Conservation (phyloP, 2,888 invertebrate genomes). For the Pristionchus arcanus region DNA sequence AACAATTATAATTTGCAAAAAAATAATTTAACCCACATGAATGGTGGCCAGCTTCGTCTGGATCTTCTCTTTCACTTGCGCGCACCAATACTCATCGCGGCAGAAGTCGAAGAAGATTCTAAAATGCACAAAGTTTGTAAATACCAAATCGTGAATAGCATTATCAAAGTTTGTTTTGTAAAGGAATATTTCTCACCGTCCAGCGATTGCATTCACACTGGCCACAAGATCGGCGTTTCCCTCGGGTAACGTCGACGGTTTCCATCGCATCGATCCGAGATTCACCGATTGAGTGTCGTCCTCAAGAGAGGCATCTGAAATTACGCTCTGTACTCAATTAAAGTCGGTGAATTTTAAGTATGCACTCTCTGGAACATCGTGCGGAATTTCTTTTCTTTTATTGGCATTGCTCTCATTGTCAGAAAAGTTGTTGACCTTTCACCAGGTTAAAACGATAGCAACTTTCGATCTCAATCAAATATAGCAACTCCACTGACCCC, state of each 20-base stretch:
- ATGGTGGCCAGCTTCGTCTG: slow-evolving; percentile 91
- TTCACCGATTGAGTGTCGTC: slow-evolving; percentile 65
- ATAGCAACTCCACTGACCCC: not conserved
- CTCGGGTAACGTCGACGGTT: slow-evolving; percentile 54
- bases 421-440: not conserved
- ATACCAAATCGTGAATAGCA: not conserved
- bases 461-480: not conserved
- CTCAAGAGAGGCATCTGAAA: slow-evolving; percentile 54
- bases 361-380: too few relatives aligned
- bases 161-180: not conserved
- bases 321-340: not conserved
- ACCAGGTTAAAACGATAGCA: not conserved
- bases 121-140: not conserved
- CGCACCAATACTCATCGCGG: slow-evolving; percentile 86
- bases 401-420: not conserved
- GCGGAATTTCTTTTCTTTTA: too few relatives aligned
- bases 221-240: slow-evolving; percentile 71
- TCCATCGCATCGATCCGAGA: slow-evolving; percentile 64
- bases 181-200: slow-evolving; percentile 60
- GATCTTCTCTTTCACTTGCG: slow-evolving; percentile 87
- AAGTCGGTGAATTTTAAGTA: not conserved
- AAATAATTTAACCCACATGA: slow-evolving; percentile 83
- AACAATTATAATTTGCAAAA: not conserved
- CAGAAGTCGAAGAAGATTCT: slow-evolving; percentile 90
- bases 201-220: slow-evolving; percentile 75